Percentiles rank a stretch among this genome's conserved stretches.
phyloP scores from a whole-genome alignment of 2,888 invertebrate species.

The Netelia fuscicornis region DNA sequence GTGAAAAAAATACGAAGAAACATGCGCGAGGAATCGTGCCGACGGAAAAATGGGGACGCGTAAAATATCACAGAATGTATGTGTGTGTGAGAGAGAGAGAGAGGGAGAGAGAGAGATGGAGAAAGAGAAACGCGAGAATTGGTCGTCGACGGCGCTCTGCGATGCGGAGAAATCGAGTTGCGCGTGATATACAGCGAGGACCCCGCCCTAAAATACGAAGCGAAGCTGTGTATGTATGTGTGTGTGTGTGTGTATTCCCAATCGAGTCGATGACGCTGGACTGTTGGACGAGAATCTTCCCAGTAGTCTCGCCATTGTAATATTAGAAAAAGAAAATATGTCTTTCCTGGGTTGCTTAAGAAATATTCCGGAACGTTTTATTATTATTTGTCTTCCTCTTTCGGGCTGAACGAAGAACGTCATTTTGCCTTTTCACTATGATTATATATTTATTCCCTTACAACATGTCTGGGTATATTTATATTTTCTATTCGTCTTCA shows the following conservation, averaged over 20 bases:
- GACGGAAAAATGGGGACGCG: conserved; percentile 5
- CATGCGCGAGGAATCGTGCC: background rate
- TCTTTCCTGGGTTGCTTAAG: background rate
- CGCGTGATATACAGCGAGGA: conserved; percentile 41
- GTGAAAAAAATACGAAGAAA: conserved; percentile 11
- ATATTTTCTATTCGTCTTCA: conserved; percentile 3
- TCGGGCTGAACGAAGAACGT: background rate
- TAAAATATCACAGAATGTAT: background rate
- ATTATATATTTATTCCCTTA: background rate
- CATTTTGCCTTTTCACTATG: background rate
- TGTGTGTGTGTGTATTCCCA: background rate
- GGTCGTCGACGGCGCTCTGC: conserved; percentile 12
- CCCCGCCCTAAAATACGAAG: conserved; percentile 50
- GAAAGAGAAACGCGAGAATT: conserved; percentile 1
- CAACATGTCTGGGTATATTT: background rate
- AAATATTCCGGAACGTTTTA: background rate
- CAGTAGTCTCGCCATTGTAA: background rate
- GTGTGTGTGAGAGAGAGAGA: background rate
- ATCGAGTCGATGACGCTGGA: conserved; percentile 41
- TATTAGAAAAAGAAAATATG: no score
- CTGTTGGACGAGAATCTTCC: conserved; percentile 1
- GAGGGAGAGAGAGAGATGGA: no score
- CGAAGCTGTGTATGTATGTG: background rate
- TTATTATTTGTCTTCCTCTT: background rate
- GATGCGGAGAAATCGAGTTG: conserved; percentile 49